These are phyloP conservation scores for Sinosuthora webbiana DNA, from an alignment of 2,113 vertebrate genomes.

Conservation along the genomic window DNA sequence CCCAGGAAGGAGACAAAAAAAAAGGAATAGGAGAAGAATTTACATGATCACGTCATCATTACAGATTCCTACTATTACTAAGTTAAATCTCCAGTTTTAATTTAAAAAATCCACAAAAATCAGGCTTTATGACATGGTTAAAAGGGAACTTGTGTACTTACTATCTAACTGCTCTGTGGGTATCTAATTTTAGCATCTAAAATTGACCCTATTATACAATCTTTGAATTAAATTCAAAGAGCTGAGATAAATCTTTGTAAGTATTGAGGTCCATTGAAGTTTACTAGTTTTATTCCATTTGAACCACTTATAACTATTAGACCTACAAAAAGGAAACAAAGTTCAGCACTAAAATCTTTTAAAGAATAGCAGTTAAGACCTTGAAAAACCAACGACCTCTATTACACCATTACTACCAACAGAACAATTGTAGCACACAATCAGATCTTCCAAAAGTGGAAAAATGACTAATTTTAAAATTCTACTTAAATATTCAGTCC, in stretches of 20 bases:
- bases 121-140: background rate
- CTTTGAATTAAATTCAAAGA: background rate
- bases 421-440: background rate
- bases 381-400: background rate
- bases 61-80: background rate
- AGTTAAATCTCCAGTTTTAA: background rate
- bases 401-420: background rate
- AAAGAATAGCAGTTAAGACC: background rate
- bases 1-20: background rate
- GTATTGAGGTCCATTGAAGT: background rate
- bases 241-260: background rate
- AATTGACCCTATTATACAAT: background rate
- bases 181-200: background rate
- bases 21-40: background rate
- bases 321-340: background rate
- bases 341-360: background rate
- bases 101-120: background rate
- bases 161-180: background rate
- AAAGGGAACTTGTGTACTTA: background rate
- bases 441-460: background rate
- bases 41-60: background rate
- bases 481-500: background rate
- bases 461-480: background rate
- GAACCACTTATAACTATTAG: background rate
- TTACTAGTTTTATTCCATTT: background rate